Base-by-base conservation (phyloP, 2,888 invertebrate species). In the Leucophora obtusa region DNA sequence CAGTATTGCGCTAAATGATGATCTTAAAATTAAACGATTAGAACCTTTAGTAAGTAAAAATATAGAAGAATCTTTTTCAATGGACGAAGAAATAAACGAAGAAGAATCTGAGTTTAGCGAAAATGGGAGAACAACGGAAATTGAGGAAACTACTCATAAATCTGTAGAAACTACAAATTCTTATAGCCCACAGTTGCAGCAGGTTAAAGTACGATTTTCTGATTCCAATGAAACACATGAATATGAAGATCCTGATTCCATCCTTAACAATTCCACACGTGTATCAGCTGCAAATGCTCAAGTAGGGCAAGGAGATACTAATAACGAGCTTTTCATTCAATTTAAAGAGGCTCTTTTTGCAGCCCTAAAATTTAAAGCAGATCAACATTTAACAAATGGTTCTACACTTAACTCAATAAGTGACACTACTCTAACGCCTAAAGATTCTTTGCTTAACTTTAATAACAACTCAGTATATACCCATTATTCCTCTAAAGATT, bases 141-240 rank as follows among this genome's bases (percentile, higher is more conserved):
- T 65, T 17, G 76, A 75, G 6, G 76, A 79, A 9, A 43, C 60
- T 2, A 60, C 69, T 7, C 71, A 82, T 10, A 76, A 63, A 65
- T 38, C 84, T 1, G 79, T 83, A 47, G 65, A 85, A 43, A 82
- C 83, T 0, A 83, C 63, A 11, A 73, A 84, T 38, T 47, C 69
- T 1, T 51, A 51, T 43, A 21, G 8, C 9, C 63, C 43, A 18
- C 47, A 63, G 53, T 35, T 8, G 1, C 54, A 17, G 2, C 73
- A 85, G 62, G 84, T 84, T 6, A 85, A 83, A 7, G 88, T 88
- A 4, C 85, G 86, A 11, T 88, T 88, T 63, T 87, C 87, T 1
- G 87, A 87, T 33, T 85, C 85, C 9, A 86, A 83, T 63, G 87
- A 86, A 56, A 88, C 87, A 0, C 85, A 85, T 11, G 86, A 87